These are phyloP conservation scores for Notothenia rossii DNA, from an alignment of 2,113 vertebrate genomes.

Conservation along the genomic window DNA sequence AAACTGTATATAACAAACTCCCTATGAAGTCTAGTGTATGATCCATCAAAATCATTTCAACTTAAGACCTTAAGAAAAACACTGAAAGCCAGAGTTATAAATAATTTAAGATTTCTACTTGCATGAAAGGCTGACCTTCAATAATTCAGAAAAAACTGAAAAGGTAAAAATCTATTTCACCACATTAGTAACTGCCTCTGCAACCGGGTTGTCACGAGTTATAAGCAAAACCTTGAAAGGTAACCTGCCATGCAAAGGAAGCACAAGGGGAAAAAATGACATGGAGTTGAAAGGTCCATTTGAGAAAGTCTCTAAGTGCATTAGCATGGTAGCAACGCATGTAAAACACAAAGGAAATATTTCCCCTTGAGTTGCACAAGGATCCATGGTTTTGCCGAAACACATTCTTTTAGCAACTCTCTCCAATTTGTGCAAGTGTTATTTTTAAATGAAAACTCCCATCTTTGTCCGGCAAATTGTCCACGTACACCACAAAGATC, in stretches of 20 bases:
- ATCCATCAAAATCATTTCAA: slow-evolving; percentile 37
- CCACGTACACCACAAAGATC: neutral
- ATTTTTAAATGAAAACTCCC: neutral
- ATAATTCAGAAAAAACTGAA: neutral
- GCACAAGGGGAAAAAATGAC: neutral
- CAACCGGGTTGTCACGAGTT: neutral
- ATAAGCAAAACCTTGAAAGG: neutral
- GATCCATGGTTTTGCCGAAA: neutral
- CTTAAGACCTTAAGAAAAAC: neutral
- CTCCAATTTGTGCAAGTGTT: neutral
- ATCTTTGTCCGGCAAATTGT: neutral
- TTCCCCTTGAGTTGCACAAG: neutral
- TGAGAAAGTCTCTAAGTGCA: neutral
- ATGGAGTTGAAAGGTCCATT: neutral
- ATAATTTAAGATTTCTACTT: slow-evolving; percentile 4
- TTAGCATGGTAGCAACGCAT: neutral
- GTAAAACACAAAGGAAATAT: neutral
- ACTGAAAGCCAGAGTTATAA: neutral
- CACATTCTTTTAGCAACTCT: neutral
- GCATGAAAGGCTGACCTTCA: neutral
- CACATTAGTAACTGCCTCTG: neutral
- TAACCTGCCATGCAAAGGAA: neutral
- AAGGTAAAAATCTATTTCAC: neutral
- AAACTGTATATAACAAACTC: slow-evolving; percentile 40
- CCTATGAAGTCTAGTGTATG: neutral